A percentile compares a stretch with the other conserved stretches of the same genome.
These are phyloP conservation scores for Eucriotettix oculatus DNA, from an alignment of 2,888 invertebrate genomes.

Conservation along the genomic window DNA sequence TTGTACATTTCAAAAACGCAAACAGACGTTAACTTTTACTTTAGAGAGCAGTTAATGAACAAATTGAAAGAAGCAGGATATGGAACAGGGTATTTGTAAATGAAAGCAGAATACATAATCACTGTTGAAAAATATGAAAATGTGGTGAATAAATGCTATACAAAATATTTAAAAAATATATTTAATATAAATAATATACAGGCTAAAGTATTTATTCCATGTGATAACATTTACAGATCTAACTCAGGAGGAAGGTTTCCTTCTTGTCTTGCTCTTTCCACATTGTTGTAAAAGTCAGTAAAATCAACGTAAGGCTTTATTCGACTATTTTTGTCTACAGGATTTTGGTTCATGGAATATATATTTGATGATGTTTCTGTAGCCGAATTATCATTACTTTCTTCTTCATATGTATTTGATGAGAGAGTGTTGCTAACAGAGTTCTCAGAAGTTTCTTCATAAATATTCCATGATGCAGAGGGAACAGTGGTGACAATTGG, in stretches of 20 bases:
- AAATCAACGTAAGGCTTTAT: constrained; percentile 76
- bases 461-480: constrained; percentile 5
- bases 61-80: too few relatives aligned
- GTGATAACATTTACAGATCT: constrained; percentile 20
- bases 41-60: too few relatives aligned
- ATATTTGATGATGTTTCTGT: constrained; percentile 26
- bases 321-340: constrained; percentile 42
- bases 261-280: constrained; percentile 45
- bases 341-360: constrained; percentile 18
- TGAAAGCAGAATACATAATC: too few relatives aligned
- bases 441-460: constrained; percentile 3
- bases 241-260: constrained; percentile 50
- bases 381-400: constrained; percentile 19
- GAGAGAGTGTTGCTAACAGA: constrained; percentile 5
- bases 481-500: constrained; percentile 35
- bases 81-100: too few relatives aligned
- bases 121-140: too few relatives aligned
- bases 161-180: too few relatives aligned
- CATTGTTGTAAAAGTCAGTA: constrained; percentile 56
- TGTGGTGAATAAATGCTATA: too few relatives aligned
- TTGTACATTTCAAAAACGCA: too few relatives aligned
- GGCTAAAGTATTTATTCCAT: too few relatives aligned
- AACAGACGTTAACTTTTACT: too few relatives aligned
- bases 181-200: too few relatives aligned
- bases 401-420: constrained; percentile 27